Conservation (phyloP, 1,140 invertebrate genomes). For the Heterodera carotae region DNA sequence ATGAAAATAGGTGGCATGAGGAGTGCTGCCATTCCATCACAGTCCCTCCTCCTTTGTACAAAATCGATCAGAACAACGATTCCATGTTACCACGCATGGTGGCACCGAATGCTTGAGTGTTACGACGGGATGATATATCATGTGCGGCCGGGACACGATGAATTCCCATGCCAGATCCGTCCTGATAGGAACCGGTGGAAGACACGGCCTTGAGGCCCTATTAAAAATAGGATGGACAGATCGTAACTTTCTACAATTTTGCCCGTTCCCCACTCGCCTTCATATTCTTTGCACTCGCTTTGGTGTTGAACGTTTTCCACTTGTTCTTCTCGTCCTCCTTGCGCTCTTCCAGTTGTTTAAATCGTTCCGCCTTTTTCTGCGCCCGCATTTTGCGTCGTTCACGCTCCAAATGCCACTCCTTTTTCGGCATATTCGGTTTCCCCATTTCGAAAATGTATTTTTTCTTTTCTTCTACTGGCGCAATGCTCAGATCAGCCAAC, state of each 20-base stretch:
- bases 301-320: constrained; percentile 50
- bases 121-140: constrained; percentile 41
- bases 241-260: constrained; percentile 23
- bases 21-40: too few species aligned
- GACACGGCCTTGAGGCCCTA: constrained; percentile 49
- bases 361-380: constrained; percentile 50
- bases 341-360: constrained; percentile 45
- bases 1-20: background rate
- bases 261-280: constrained; percentile 38
- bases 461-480: constrained; percentile 51
- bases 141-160: background rate
- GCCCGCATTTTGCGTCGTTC: constrained; percentile 51
- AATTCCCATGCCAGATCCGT: constrained; percentile 37
- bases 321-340: constrained; percentile 56
- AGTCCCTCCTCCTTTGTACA: background rate
- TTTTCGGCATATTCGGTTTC: constrained; percentile 39
- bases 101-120: constrained; percentile 43
- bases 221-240: constrained; percentile 27
- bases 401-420: constrained; percentile 53
- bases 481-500: constrained; percentile 40
- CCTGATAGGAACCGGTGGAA: constrained; percentile 43
- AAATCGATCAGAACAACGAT: constrained; percentile 35
- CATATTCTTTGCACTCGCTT: constrained; percentile 45
- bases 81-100: constrained; percentile 47
- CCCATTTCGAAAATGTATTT: constrained; percentile 50